Evolutionary conservation across 2,797 vertebrate species (phyloP), one percentile per base, ranked within the genome.

Genomic region (Scolopax rusticola): DNA sequence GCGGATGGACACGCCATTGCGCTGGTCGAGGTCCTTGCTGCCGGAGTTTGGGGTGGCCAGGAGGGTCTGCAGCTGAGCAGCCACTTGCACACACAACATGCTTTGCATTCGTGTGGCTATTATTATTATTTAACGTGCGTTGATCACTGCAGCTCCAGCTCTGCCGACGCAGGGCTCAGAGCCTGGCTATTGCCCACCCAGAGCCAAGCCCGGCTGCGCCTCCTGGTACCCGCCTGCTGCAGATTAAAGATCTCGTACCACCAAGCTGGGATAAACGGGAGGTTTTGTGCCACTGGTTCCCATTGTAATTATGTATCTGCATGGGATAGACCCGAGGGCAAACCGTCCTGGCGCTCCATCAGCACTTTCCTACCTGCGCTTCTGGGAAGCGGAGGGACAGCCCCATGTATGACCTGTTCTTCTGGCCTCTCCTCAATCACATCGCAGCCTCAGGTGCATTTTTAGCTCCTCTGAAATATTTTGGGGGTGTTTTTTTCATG

Each of bases 361-460:
- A 92, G 45, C 48, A 12, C 79, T 86, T 93, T 95, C 69, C 48
- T 93, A 84, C 61, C 78, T 93, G 87, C 43, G 43, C 93, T 77
- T 36, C 97, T 92, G 94, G 89, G 93, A 97, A 85, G 71, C 6
- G 11, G 24, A 96, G 98, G 97, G 93, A 83, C 86, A 98, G 97
- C 97, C 97, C 96, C 97, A 97, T 84, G 97, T 96, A 96, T 98
- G 98, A 97, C 97, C 98, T 98, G 98, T 97, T 98, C 92, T 95
- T 98, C 97, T 98, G 96, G 97, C 97, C 98, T 95, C 89, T 95
- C 75, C 69, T 84, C 84, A 93, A 85, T 56, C 91, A 59, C 30
- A 30, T 32, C 65, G 50, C 77, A 94, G 86, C 89, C 59, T 84
- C 85, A 40, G 74, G 83, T 71, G 87, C 80, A 69, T 84, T 95